These are phyloP conservation scores for Ianthella basta DNA, from an alignment of 37 sponge, comb jelly and placozoan genomes.

Conservation along the genomic window DNA sequence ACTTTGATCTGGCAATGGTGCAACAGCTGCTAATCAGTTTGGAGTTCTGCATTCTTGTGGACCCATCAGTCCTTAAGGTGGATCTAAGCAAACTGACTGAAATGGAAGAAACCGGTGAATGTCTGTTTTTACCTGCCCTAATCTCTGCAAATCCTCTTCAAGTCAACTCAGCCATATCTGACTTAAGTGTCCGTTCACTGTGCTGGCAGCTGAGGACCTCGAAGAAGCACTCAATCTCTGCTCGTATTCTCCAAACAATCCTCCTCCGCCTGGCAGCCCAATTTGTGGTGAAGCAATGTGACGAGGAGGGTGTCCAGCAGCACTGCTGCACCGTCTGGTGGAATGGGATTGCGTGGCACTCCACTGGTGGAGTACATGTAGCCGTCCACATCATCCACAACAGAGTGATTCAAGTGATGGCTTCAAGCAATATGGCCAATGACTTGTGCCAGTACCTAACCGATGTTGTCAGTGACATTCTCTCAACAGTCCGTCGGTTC, in stretches of 20 bases:
- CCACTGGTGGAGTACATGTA: too few species aligned
- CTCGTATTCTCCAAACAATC: too few species aligned
- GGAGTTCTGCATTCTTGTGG: slow-evolving; percentile 26
- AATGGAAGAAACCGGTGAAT: background rate
- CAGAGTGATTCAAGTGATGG: background rate
- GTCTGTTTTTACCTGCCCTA: slow-evolving; percentile 18
- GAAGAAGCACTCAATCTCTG: too few species aligned
- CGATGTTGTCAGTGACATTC: background rate
- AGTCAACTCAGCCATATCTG: too few species aligned
- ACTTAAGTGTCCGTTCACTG: too few species aligned
- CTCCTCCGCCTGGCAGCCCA: too few species aligned
- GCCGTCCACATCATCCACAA: too few species aligned
- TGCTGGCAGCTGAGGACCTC: too few species aligned
- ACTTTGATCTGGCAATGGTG: background rate
- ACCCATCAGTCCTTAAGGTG: background rate
- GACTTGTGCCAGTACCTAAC: background rate
- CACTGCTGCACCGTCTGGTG: too few species aligned
- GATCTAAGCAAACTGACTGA: background rate
- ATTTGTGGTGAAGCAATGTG: too few species aligned
- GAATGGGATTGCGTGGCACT: too few species aligned
- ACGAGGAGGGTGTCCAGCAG: too few species aligned
- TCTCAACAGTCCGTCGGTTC: background rate
- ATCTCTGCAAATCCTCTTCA: background rate
- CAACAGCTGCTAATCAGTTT: slow-evolving; percentile 13
- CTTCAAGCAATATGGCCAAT: background rate